Evolutionary conservation across 2,113 vertebrate genomes (phyloP).

Genomic region (Microcebus ravelobensis): DNA sequence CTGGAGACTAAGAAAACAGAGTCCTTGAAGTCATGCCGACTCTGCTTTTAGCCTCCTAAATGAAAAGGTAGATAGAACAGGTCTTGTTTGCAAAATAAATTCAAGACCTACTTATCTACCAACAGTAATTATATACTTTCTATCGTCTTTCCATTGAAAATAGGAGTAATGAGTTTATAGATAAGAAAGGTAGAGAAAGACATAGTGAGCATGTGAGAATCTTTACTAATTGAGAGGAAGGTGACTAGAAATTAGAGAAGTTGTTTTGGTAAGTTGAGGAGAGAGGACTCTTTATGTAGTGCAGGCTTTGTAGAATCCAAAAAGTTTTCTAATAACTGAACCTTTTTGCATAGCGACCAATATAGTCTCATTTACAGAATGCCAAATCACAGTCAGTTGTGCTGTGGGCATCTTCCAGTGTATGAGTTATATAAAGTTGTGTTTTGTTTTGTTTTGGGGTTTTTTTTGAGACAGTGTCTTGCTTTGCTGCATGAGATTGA

Average conservation of each 20-base stretch:
- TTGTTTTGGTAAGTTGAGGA: background rate
- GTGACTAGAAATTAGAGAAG: background rate
- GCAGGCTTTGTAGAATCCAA: background rate
- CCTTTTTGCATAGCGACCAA: background rate
- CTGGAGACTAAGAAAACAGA: slow-evolving; percentile 90
- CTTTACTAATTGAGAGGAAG: background rate
- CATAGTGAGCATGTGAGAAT: background rate
- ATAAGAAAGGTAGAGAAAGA: background rate
- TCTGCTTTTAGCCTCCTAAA: slow-evolving; percentile 90
- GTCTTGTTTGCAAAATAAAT: slow-evolving; percentile 82
- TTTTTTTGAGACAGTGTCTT: too few relatives aligned
- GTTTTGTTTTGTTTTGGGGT: too few relatives aligned
- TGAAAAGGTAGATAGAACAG: slow-evolving; percentile 88
- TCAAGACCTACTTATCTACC: slow-evolving; percentile 87
- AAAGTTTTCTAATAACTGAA: background rate
- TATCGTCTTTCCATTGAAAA: background rate
- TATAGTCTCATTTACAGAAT: background rate
- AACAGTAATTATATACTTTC: slow-evolving; percentile 75
- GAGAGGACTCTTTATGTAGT: background rate
- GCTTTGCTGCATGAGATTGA: too few relatives aligned
- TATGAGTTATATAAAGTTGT: background rate
- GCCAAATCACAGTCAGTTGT: background rate
- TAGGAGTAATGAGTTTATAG: background rate
- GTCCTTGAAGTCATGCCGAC: slow-evolving; percentile 80
- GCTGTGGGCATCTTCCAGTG: background rate